phyloP scores from a whole-genome alignment of 2,888 invertebrate genomes.

The Drosophila bunnanda region DNA sequence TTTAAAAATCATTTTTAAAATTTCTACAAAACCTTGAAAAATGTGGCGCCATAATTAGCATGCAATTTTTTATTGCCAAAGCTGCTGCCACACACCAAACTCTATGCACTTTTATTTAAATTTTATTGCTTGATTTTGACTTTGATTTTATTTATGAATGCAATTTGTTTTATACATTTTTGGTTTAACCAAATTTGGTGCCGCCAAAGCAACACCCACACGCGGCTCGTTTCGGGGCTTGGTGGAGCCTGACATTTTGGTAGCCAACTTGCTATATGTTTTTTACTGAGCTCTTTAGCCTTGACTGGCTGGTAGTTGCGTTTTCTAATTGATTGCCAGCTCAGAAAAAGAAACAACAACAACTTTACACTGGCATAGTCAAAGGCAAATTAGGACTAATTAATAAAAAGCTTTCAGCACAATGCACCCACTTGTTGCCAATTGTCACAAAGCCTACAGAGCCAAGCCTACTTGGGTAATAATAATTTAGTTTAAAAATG shows the following conservation, averaged over 20 bases:
- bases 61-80: not conserved
- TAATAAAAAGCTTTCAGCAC: slow-evolving; percentile 67
- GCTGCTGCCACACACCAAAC: slow-evolving; percentile 9
- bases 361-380: slow-evolving; percentile 51
- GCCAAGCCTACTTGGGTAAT: slow-evolving; percentile 53
- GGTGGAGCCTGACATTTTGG: slow-evolving; percentile 55
- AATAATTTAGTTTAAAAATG: slow-evolving; percentile 69
- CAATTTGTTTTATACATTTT: slow-evolving; percentile 74
- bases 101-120: slow-evolving; percentile 38
- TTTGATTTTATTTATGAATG: slow-evolving; percentile 66
- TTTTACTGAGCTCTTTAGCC: slow-evolving; percentile 25
- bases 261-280: slow-evolving; percentile 10
- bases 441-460: slow-evolving; percentile 35
- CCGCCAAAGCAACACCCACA: slow-evolving; percentile 69
- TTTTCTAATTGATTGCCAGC: slow-evolving; percentile 49
- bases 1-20: not conserved
- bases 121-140: slow-evolving; percentile 29
- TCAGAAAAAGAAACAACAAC: slow-evolving; percentile 7
- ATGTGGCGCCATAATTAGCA: slow-evolving; percentile 6
- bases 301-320: slow-evolving; percentile 39
- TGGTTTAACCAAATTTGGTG: slow-evolving; percentile 72
- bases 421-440: slow-evolving; percentile 35
- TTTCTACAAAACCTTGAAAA: not conserved
- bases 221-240: slow-evolving; percentile 47
- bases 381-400: slow-evolving; percentile 67